Percentiles rank a stretch among this genome's conserved stretches.
Evolutionary conservation across 1,140 invertebrate genomes (phyloP).

Genomic region (Alviniconcha marisindica): DNA sequence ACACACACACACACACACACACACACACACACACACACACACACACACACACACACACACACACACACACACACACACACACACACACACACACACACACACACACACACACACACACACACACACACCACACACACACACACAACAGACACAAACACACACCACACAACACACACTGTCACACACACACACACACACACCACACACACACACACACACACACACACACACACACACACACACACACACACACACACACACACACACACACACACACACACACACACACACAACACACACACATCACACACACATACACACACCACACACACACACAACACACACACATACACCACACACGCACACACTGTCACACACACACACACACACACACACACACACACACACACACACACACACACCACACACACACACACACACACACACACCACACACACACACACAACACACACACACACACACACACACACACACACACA

Average conservation of each 20-base stretch:
- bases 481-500: no score
- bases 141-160: no score
- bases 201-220: not conserved
- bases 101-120: slow-evolving; percentile 29
- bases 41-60: slow-evolving; percentile 50
- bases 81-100: slow-evolving; percentile 51
- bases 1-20: slow-evolving; percentile 49
- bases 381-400: no score
- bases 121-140: slow-evolving; percentile 11
- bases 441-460: no score
- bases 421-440: no score
- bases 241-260: not conserved
- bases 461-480: no score
- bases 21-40: slow-evolving; percentile 51
- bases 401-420: no score
- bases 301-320: slow-evolving; percentile 17
- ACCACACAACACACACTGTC: not conserved
- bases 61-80: slow-evolving; percentile 42
- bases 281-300: not conserved
- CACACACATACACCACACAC: no score
- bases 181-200: not conserved
- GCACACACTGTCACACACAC: no score
- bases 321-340: not conserved
- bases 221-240: not conserved
- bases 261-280: not conserved